Evolutionary conservation across 1,140 invertebrate species (phyloP).

Genomic region (Drosophila nigrodunni): DNA sequence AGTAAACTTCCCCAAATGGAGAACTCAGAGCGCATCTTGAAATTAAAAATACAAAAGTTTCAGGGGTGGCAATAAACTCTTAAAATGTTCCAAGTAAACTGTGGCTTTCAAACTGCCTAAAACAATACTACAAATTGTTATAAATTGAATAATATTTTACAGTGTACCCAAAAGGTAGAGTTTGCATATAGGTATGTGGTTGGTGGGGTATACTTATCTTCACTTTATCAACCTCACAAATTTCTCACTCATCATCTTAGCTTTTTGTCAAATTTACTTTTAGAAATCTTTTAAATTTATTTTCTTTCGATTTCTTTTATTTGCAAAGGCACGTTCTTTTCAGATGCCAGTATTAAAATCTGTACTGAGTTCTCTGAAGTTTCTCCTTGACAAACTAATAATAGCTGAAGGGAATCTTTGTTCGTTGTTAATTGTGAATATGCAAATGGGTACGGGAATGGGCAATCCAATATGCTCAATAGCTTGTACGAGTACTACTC

Average conservation of each 20-base stretch:
- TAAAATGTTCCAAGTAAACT: constrained; percentile 3
- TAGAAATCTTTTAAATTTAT: not conserved
- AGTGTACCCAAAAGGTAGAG: no score
- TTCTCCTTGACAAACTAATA: constrained; percentile 9
- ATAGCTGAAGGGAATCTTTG: constrained; percentile 5
- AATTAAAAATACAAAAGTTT: constrained; percentile 54
- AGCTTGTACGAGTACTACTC: constrained; percentile 1
- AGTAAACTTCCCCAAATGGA: constrained; percentile 18
- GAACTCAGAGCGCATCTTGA: constrained; percentile 28
- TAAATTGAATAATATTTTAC: not conserved
- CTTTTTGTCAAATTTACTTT: not conserved
- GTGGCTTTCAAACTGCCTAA: not conserved
- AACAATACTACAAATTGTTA: not conserved
- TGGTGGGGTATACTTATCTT: no score
- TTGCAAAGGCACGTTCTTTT: constrained; percentile 28
- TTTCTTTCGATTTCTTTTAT: constrained; percentile 13
- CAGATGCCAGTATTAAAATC: not conserved
- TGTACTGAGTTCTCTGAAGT: constrained; percentile 25
- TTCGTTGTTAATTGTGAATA: constrained; percentile 42
- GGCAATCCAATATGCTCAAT: constrained; percentile 13
- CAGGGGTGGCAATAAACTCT: constrained; percentile 42
- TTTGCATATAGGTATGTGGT: no score
- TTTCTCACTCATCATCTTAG: not conserved
- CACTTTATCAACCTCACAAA: not conserved
- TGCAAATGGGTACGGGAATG: constrained; percentile 40